A percentile compares a stretch with the other conserved stretches of the same genome.
Conservation (phyloP, 2,113 vertebrate species). For the Paramisgurnus dabryanus region DNA sequence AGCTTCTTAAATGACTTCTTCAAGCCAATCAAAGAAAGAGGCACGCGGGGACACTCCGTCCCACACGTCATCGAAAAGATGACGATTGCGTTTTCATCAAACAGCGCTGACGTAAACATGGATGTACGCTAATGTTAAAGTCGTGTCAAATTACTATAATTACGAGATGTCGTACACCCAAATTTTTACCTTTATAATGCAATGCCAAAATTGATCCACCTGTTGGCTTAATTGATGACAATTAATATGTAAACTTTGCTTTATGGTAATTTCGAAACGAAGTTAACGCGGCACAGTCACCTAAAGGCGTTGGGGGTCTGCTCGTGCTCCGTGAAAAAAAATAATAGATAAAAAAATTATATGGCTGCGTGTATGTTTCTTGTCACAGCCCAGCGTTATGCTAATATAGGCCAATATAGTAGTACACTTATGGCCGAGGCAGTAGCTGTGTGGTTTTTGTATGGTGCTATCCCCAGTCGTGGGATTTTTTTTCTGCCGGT, state of each 20-base stretch:
- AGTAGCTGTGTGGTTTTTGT: conserved; percentile 66
- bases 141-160: not conserved
- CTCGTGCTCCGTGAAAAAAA: conserved; percentile 59
- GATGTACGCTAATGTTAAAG: conserved; percentile 24
- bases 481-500: conserved; percentile 59
- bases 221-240: no score
- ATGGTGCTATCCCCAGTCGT: conserved; percentile 75
- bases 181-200: not conserved
- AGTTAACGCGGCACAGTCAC: conserved; percentile 32
- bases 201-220: not conserved
- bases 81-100: conserved; percentile 16
- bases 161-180: not conserved
- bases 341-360: conserved; percentile 25
- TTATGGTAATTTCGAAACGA: conserved; percentile 2
- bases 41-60: conserved; percentile 9
- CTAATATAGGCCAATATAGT: conserved; percentile 60
- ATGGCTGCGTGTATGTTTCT: conserved; percentile 19
- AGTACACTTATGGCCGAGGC: conserved; percentile 63
- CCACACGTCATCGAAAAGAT: not conserved
- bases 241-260: no score
- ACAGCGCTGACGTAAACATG: conserved; percentile 58
- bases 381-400: conserved; percentile 54
- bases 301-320: conserved; percentile 60
- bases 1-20: conserved; percentile 51
- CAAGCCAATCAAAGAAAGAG: conserved; percentile 60